Evolutionary conservation across 2,888 invertebrate genomes (phyloP).

Genomic region (Zootermopsis nevadensis): DNA sequence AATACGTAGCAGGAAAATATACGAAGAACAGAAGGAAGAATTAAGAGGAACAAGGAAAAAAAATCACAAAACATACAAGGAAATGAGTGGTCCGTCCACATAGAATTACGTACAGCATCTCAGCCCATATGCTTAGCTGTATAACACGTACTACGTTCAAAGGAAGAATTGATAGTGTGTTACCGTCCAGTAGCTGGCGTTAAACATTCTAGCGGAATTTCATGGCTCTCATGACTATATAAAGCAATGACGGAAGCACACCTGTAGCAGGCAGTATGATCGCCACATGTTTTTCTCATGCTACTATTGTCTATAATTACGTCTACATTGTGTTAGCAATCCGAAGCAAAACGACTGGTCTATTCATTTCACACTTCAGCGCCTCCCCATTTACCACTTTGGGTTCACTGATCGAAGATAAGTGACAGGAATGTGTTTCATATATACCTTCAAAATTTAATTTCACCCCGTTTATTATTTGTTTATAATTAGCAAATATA

Average conservation of each 20-base stretch:
- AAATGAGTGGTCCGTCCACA: too few species aligned
- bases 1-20: too few species aligned
- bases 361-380: background rate
- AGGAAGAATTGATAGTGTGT: background rate
- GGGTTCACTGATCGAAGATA: background rate
- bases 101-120: background rate
- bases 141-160: background rate
- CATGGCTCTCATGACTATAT: background rate
- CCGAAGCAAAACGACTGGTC: background rate
- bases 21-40: too few species aligned
- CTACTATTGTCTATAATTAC: background rate
- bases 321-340: background rate
- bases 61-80: too few species aligned
- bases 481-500: too few species aligned
- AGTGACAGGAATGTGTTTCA: background rate
- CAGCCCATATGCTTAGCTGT: background rate
- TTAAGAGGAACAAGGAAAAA: too few species aligned
- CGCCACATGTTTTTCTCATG: background rate
- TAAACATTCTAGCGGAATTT: background rate
- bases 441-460: background rate
- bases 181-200: background rate
- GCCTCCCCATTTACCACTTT: background rate
- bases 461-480: too few species aligned
- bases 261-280: background rate
- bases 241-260: background rate